Base-by-base conservation (phyloP, 2,888 invertebrate genomes). In the Maniola hyperantus region DNA sequence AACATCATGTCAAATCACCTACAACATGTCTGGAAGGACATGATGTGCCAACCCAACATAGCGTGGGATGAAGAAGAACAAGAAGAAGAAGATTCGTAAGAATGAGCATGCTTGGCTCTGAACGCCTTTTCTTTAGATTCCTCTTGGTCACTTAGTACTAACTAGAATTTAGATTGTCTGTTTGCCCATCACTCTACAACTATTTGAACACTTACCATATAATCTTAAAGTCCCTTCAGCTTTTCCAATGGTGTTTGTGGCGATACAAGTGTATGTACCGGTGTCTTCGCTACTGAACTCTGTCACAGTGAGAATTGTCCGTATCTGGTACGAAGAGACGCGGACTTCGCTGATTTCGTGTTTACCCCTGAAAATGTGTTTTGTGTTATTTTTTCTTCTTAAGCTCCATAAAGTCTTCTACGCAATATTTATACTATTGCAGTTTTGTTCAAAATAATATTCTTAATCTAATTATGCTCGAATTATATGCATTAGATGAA, bases 211-310 rank as follows among this genome's bases (percentile, higher is more conserved):
- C 71, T 72, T 84, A 96, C 96, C 95, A 79, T 95, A 95, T 58
- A 96, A 87, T 72, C 95, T 87, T 67, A 96, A 91, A 20, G 94
- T 94, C 39, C 95, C 95, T 76, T 96, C 95, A 1, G 95, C 93
- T 78, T 94, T 94, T 5, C 96, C 96, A 83, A 96, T 91, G 10
- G 94, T 94, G 76, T 96, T 96, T 8, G 95, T 94, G 1, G 95
- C 95, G 0, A 95, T 93, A 79, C 96, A 96, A 58, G 94, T 95
- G 81, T 96, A 96, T 2, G 94, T 94, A 5, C 95, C 95, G 51
- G 94, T 87, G 81, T 96, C 96, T 69, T 91, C 87, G 61, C 85
- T 84, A 63, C 88, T 91, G 75, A 96, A 94, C 74, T 94, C 93
- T 46, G 92, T 91, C 75, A 96, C 94, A 64, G 93, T 93, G 67